phyloP scores from a whole-genome alignment of 2,113 vertebrate species.

The Aythya baeri region DNA sequence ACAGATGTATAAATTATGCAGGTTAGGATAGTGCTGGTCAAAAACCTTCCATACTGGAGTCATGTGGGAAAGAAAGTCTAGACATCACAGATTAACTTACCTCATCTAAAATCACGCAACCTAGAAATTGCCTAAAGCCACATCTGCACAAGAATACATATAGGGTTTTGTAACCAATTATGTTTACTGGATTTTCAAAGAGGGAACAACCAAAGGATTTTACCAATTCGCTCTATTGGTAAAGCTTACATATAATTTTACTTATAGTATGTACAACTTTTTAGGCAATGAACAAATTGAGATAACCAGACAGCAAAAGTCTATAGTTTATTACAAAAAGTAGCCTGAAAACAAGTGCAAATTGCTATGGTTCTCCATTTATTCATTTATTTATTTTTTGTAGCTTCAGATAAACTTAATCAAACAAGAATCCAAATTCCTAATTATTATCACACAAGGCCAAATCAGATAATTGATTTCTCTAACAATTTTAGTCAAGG shows the following conservation, averaged over 20 bases:
- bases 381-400: not conserved
- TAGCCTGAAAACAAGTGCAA: not conserved
- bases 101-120: conserved; percentile 38
- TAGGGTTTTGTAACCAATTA: not conserved
- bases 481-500: not conserved
- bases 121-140: conserved; percentile 25
- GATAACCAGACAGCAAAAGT: not conserved
- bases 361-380: not conserved
- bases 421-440: not conserved
- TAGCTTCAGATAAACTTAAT: not conserved
- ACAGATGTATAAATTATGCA: conserved; percentile 70
- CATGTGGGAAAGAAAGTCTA: conserved; percentile 68
- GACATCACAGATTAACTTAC: conserved; percentile 55
- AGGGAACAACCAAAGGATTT: not conserved
- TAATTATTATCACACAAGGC: not conserved
- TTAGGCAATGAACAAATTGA: not conserved
- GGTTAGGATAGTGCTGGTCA: conserved; percentile 52
- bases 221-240: not conserved
- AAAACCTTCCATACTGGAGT: conserved; percentile 53
- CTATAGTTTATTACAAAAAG: not conserved
- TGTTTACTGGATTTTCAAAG: not conserved
- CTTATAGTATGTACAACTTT: not conserved
- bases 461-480: not conserved
- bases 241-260: not conserved
- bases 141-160: not conserved